Evolutionary conservation across 2,888 invertebrate species (phyloP).

Genomic region (Hypolimnas misippus): DNA sequence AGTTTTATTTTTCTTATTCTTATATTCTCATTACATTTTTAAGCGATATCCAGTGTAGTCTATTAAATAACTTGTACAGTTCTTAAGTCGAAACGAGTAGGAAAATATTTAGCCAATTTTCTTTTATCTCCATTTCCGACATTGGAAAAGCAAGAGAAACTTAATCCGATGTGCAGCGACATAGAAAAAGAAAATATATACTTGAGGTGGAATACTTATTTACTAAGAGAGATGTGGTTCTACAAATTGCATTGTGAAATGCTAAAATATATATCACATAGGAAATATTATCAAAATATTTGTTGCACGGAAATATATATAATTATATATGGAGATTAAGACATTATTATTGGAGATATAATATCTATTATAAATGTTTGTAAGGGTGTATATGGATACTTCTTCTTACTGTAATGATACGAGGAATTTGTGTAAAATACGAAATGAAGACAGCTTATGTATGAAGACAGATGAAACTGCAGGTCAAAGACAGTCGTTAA

Average conservation of each 20-base stretch:
- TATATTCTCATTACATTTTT: constrained; percentile 27
- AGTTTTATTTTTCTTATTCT: constrained; percentile 2
- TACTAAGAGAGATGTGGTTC: constrained; percentile 38
- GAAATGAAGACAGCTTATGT: no score
- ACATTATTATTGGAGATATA: no score
- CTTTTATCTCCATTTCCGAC: constrained; percentile 54
- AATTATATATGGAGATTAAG: no score
- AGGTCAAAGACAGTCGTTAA: no score
- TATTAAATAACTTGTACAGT: constrained; percentile 38
- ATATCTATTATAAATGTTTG: no score
- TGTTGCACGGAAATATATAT: no score
- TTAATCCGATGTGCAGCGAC: constrained; percentile 58
- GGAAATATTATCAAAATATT: no score
- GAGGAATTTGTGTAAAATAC: no score
- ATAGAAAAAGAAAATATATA: constrained; percentile 48
- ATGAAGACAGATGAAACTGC: no score
- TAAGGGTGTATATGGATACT: no score
- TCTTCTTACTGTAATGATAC: no score
- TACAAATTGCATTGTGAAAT: constrained; percentile 33
- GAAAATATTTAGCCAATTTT: constrained; percentile 60
- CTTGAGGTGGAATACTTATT: constrained; percentile 46
- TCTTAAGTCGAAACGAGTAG: constrained; percentile 33
- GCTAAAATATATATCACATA: no score
- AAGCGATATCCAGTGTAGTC: constrained; percentile 18
- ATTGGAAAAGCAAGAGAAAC: constrained; percentile 51